Percentiles rank a stretch among this genome's conserved stretches.
phyloP scores from a whole-genome alignment of 1,140 invertebrate species.

The Pissodes strobi region DNA sequence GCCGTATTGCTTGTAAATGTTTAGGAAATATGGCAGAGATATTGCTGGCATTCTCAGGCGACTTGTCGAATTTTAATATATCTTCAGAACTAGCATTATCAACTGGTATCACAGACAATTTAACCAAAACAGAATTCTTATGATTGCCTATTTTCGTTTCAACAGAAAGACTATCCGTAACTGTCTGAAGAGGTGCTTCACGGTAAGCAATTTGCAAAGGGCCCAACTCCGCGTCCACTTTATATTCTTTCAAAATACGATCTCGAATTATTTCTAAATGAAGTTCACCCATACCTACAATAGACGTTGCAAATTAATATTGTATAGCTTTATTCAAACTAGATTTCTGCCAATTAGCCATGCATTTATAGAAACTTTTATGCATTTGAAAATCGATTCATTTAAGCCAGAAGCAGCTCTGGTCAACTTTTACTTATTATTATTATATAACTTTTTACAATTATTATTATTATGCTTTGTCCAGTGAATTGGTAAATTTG shows the following conservation, averaged over 20 bases:
- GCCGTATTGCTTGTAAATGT: slow-evolving; percentile 63
- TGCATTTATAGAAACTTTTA: too few species aligned
- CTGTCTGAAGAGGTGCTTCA: slow-evolving; percentile 68
- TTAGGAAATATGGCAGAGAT: slow-evolving; percentile 65
- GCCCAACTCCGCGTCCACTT: slow-evolving; percentile 91
- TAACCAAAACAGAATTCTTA: slow-evolving; percentile 63
- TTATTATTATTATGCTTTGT: too few species aligned
- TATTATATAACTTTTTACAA: too few species aligned
- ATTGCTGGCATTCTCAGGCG: slow-evolving; percentile 67
- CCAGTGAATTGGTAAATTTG: too few species aligned
- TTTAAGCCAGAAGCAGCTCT: too few species aligned
- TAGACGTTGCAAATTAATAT: not conserved
- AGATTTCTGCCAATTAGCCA: not conserved
- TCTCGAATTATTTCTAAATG: slow-evolving; percentile 95
- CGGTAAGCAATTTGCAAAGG: slow-evolving; percentile 92
- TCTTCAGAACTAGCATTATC: slow-evolving; percentile 46
- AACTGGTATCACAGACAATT: slow-evolving; percentile 62
- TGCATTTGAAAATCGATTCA: too few species aligned
- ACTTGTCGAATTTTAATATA: slow-evolving; percentile 64
- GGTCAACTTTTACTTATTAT: too few species aligned
- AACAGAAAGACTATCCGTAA: slow-evolving; percentile 61
- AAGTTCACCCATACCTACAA: slow-evolving; percentile 88
- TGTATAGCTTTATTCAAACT: slow-evolving; percentile 42
- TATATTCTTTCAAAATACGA: slow-evolving; percentile 84
- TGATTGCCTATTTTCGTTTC: slow-evolving; percentile 70